Conservation (phyloP, 2,113 vertebrate species). For the Collichthys lucidus region DNA sequence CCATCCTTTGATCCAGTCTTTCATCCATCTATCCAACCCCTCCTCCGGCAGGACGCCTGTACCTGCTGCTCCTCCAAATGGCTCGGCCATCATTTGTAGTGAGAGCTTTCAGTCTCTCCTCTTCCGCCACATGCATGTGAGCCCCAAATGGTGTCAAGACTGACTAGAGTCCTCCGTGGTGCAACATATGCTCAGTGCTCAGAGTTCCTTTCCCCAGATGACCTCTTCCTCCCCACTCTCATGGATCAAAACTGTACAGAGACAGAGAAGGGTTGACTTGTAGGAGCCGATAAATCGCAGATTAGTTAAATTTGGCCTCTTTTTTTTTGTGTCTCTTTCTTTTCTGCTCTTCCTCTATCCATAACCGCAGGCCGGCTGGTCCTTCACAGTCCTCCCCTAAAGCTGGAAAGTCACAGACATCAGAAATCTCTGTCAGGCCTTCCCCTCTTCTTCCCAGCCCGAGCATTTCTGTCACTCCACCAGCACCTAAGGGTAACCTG, state of each 20-base stretch:
- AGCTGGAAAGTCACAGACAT: constrained; percentile 34
- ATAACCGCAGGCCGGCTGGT: constrained; percentile 48
- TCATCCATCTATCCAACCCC: constrained; percentile 55
- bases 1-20: constrained; percentile 53
- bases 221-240: constrained; percentile 45
- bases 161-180: constrained; percentile 59
- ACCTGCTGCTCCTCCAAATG: constrained; percentile 73
- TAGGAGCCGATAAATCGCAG: background rate
- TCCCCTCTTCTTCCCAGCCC: background rate
- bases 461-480: constrained; percentile 34
- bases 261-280: background rate
- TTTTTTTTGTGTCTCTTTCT: background rate
- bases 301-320: constrained; percentile 11
- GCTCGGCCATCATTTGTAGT: constrained; percentile 61
- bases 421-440: constrained; percentile 22
- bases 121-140: constrained; percentile 57
- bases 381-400: constrained; percentile 47
- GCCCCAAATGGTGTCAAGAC: constrained; percentile 68
- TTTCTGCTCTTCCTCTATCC: background rate
- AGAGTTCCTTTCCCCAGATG: constrained; percentile 50
- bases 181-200: constrained; percentile 68
- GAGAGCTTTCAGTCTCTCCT: constrained; percentile 30
- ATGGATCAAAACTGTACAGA: constrained; percentile 38
- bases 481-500: constrained; percentile 50
- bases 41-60: constrained; percentile 70